Conservation (phyloP, 2,797 vertebrate genomes). For the Microhierax caerulescens region DNA sequence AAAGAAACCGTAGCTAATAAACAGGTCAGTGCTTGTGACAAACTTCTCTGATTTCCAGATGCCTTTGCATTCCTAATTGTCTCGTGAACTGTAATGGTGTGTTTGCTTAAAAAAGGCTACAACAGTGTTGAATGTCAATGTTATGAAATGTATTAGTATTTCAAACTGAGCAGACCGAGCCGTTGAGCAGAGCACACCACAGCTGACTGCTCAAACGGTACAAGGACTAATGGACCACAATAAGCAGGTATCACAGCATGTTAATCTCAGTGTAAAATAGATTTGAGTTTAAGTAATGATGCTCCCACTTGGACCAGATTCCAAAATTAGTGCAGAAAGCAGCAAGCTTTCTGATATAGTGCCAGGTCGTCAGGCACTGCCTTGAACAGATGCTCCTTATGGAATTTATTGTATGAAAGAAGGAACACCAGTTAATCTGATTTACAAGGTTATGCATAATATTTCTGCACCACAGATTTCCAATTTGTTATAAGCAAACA, state of each 20-base stretch:
- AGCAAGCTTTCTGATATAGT: constrained; percentile 1
- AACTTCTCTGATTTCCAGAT: not conserved
- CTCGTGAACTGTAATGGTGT: not conserved
- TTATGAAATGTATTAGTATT: not conserved
- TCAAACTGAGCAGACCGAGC: not conserved
- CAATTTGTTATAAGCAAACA: constrained; percentile 42
- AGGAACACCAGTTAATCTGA: constrained; percentile 28
- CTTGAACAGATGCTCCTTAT: constrained; percentile 24
- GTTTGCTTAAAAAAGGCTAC: not conserved
- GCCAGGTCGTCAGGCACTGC: not conserved
- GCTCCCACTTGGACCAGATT: constrained; percentile 26
- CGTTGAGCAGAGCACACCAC: not conserved
- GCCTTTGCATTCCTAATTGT: not conserved
- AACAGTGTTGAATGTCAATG: not conserved
- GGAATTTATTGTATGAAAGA: constrained; percentile 33
- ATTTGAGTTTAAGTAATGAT: constrained; percentile 52
- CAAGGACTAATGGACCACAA: not conserved
- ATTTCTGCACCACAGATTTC: constrained; percentile 39
- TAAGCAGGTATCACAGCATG: constrained; percentile 32
- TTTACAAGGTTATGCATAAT: constrained; percentile 36
- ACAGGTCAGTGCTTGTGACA: rapidly evolving
- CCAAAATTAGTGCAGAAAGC: constrained; percentile 45
- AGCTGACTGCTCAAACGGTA: not conserved
- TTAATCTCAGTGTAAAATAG: constrained; percentile 44
- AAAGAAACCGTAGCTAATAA: not conserved